Conservation (phyloP, 2,888 invertebrate species). For the Elgonia sp. region DNA sequence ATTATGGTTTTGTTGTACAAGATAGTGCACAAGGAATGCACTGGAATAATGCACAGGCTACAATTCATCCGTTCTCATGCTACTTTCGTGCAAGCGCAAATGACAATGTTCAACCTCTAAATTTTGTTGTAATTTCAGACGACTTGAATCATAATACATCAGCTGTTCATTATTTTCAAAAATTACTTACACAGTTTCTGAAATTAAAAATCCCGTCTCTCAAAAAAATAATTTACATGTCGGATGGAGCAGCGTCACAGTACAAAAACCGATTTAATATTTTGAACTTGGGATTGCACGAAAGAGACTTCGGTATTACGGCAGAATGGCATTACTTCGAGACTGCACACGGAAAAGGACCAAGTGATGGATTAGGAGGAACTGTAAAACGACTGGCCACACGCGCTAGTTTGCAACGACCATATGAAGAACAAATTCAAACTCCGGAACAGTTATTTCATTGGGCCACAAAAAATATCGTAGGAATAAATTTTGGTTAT, state of each 20-base stretch:
- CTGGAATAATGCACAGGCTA: constrained; percentile 73
- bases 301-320: background rate
- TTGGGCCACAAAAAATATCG: too few relatives aligned
- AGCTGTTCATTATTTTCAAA: background rate
- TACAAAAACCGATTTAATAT: constrained; percentile 60
- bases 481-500: too few relatives aligned
- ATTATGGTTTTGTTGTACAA: constrained; percentile 43
- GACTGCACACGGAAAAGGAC: too few relatives aligned
- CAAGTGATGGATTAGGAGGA: too few relatives aligned
- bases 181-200: background rate
- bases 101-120: background rate
- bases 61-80: constrained; percentile 65
- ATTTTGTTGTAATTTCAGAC: constrained; percentile 7
- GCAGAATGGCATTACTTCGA: too few relatives aligned
- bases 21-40: constrained; percentile 57
- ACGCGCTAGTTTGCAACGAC: too few relatives aligned
- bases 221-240: constrained; percentile 56
- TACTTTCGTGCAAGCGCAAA: background rate
- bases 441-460: too few relatives aligned
- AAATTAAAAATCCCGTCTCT: background rate
- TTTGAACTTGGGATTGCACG: background rate
- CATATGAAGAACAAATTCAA: too few relatives aligned
- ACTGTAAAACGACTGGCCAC: too few relatives aligned
- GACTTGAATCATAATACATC: background rate
- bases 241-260: constrained; percentile 57